Evolutionary conservation across 2,888 invertebrate genomes (phyloP), one percentile per base, ranked within the genome.

Genomic region (Pristionchus mayeri): DNA sequence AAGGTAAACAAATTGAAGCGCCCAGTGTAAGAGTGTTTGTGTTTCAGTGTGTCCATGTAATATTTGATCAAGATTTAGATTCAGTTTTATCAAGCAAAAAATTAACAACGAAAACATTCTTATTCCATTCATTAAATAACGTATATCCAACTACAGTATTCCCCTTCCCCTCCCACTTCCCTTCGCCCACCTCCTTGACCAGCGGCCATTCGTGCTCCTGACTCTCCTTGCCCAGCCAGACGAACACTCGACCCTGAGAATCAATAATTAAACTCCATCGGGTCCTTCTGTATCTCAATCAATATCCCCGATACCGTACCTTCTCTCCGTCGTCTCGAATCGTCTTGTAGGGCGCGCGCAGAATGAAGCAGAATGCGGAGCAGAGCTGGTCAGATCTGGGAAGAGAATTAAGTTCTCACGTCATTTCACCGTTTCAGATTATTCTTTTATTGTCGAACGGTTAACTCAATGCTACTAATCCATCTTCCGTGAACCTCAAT

Each of bases 361-460:
- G 88, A 86, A 93, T 91, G 87, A 94, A 97, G 97, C 97, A 98
- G 94, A 98, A 98, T 50, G 96, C 96, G 83, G 98, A 98, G 94
- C 98, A 98, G 37, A 99, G 95, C 88, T 95, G 94, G 34, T 95
- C 93, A 13, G 97, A 96, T 94, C 97, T 97, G 0, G 97, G 88
- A 76, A 67, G 3, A 18, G n/a, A n/a, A n/a, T n/a, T n/a, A n/a
- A n/a, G n/a, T n/a, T n/a, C n/a, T n/a, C n/a, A n/a, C n/a, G n/a
- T n/a, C n/a, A n/a, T n/a, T n/a, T n/a, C n/a, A n/a, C n/a, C n/a
- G n/a, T n/a, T 44, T 44, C 44, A 9, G 44, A 44, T 9, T 9
- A 44, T 9, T 6, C 6, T 44, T 9, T 44, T 44, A 44, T 9
- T 13, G 13, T 44, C 6, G 44, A 44, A 44, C 44, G 13, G 13